Percentiles rank a stretch among this genome's conserved stretches.
Conservation (phyloP, 2,797 vertebrate species). For the Anomalospiza imberbis region DNA sequence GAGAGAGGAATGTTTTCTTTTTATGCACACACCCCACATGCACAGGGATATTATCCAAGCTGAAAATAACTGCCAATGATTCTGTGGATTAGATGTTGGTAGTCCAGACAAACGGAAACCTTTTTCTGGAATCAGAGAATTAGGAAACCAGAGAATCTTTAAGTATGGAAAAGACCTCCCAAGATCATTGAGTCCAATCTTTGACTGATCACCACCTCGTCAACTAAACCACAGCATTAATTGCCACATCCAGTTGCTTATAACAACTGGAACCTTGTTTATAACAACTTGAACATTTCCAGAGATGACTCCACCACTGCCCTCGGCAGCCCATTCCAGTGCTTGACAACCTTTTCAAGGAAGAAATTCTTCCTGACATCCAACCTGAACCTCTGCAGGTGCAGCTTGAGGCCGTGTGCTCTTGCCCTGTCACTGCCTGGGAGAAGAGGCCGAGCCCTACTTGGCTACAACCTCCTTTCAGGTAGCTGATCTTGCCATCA, state of each 20-base stretch:
- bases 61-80: background rate
- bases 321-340: background rate
- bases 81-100: background rate
- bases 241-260: background rate
- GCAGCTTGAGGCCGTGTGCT: background rate
- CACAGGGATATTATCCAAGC: background rate
- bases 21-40: rapidly evolving
- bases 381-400: background rate
- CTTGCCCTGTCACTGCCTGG: background rate
- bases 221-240: background rate
- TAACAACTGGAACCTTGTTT: no score
- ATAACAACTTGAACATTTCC: background rate
- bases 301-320: background rate
- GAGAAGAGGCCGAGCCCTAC: background rate
- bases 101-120: background rate
- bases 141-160: background rate
- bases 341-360: background rate
- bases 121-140: background rate
- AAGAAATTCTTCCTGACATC: background rate
- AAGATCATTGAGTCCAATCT: background rate
- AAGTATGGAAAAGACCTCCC: background rate
- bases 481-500: background rate
- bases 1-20: background rate
- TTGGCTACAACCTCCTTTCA: background rate
- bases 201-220: background rate